Base-by-base conservation (phyloP, 2,888 invertebrate species). In the Hemicrepidius hirtus region DNA sequence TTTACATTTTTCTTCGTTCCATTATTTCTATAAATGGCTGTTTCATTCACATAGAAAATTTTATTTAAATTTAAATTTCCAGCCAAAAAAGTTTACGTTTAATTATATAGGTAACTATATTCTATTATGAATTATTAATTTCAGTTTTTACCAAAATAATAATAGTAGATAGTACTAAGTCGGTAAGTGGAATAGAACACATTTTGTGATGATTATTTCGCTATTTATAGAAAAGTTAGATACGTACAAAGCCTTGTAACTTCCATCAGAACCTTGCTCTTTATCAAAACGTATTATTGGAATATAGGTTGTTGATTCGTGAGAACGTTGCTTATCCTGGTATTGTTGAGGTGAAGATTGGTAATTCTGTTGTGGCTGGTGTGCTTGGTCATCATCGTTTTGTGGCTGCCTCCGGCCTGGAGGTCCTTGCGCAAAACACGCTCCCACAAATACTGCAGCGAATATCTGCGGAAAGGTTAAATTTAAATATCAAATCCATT, bases 281-380 rank as follows among this genome's bases (percentile, higher is more conserved):
- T 95, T 95, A 82, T 94, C 94, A 85, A 94, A 95, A 78, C 91
- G 89, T 74, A 95, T 90, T 83, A 95, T 95, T 16, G 95, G 95
- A 79, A 95, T 93, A 85, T 88, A 92, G n/a, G 94, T 95, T 73
- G 94, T 92, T 16, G 91, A 90, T 46, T 90, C 90, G 66, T 82
- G 87, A 85, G 77, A 75, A 0, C 65, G 84, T 84, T 81, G 87
- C 85, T 84, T 87, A 35, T 89, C 87, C 74, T 87, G 86, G 35
- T 81, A 78, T 46, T 83, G 79, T 41, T 79, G 78, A 62, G 80
- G 79, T 37, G 77, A 74, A 37, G 74, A 75, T 55, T 80, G 77
- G 68, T 81, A 76, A 55, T 71, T 70, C 53, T 73, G 74, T 57
- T 80, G 79, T 64, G 78, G 78, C 53, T 73, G 74, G 55, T 80